Base-by-base conservation (phyloP, 2,113 vertebrate genomes). In the Notarius lentiginosus region DNA sequence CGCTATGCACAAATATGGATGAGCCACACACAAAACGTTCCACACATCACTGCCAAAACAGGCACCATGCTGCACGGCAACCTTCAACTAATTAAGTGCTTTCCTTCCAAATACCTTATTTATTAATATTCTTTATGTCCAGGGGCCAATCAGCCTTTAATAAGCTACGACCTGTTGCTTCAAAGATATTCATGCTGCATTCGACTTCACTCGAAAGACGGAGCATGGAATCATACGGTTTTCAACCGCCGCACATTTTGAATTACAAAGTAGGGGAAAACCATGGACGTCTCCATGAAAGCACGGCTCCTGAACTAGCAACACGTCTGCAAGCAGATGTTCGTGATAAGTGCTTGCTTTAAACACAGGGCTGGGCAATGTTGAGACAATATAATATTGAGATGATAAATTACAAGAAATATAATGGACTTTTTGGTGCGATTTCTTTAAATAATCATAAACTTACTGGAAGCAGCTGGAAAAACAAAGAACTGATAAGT, bases 1-100 rank as follows among this genome's bases (percentile, higher is more conserved):
- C 14, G 22, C 53, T n/a, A 11, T 63, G 65, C 68, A 60, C 79
- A 75, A 75, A 73, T 51, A 80, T 58, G 51, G 76, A 68, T 68
- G n/a, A 30, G 47, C 7, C 63, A n/a, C 63, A 86, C 76, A 24
- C 53, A 82, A 53, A 49, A 55, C 27, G 4, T 73, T 82, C 61
- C 47, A 20, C 27, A 30, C 47, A 83, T 47, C 24, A 0, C 15
- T 79, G 53, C 49, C 17, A 70, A 56, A 83, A 7, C 61, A 83
- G 77, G n/a, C n/a, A 20, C 53, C 30, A 20, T 5, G 7, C 68
- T 30, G 27, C 65, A 41, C 30, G n/a, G 22, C 84, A 15, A 49
- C 68, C 81, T 24, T 82, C 7, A 82, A 41, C 30, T 34, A 24
- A 61, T 53, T 8, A 1, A 80, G 27, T 41, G 56, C 11, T 5